These are phyloP conservation scores for Perdita meconis DNA, from an alignment of 2,888 invertebrate species.

Conservation along the genomic window DNA sequence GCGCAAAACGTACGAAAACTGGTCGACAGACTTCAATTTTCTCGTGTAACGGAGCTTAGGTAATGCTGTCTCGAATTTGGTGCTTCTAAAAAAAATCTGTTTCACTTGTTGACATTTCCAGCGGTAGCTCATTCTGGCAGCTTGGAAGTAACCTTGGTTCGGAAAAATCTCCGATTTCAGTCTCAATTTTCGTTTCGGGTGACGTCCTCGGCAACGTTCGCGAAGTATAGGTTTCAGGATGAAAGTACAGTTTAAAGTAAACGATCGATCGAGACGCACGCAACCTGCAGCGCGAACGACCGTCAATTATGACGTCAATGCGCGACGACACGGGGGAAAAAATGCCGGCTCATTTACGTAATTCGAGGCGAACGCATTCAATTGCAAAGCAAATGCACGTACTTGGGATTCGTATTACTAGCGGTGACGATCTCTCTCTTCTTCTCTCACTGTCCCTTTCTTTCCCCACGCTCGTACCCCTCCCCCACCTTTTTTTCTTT, in stretches of 20 bases:
- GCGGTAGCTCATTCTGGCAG: no score
- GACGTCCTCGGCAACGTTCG: background rate
- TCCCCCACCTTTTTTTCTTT: background rate
- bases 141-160: no score
- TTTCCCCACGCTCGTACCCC: no score
- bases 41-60: no score
- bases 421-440: background rate
- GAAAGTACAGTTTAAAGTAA: constrained; percentile 16
- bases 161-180: no score
- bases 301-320: constrained; percentile 35
- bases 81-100: no score
- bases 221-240: background rate
- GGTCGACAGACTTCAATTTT: no score
- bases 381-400: constrained; percentile 43
- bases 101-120: no score
- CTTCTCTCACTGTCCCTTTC: background rate
- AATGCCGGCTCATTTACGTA: constrained; percentile 34
- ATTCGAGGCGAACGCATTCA: constrained; percentile 36
- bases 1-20: no score
- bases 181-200: background rate
- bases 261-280: constrained; percentile 21
- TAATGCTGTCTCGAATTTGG: no score
- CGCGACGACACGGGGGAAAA: background rate
- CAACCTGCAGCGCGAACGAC: constrained; percentile 2
- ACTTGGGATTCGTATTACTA: constrained; percentile 29